Percentiles rank a stretch among this genome's conserved stretches.
phyloP scores from a whole-genome alignment of 2,888 invertebrate species.

The Brachycybe producta region DNA sequence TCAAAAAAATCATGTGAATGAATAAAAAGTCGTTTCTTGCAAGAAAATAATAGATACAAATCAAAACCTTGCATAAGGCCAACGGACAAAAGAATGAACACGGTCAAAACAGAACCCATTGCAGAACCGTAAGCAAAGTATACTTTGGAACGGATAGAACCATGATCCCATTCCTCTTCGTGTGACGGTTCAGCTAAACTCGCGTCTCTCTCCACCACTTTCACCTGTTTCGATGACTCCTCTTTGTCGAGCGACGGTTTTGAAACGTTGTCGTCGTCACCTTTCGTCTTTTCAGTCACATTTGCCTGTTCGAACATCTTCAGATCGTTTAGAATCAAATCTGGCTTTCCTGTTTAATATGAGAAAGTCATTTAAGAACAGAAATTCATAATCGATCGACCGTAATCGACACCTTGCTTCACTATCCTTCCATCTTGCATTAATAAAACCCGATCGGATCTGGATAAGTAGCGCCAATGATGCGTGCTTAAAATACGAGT shows the following conservation, averaged over 20 bases:
- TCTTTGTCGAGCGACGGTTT: not conserved
- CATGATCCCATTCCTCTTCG: conserved; percentile 46
- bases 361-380: not conserved
- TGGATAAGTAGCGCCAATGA: conserved; percentile 55
- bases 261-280: not conserved
- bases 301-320: not conserved
- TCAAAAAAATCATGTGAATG: conserved; percentile 19
- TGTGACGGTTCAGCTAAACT: too few relatives aligned
- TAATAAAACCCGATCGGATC: conserved; percentile 54
- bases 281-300: not conserved
- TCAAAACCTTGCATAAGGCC: conserved; percentile 61
- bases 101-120: conserved; percentile 55
- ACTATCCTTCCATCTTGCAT: conserved; percentile 54
- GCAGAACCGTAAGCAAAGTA: conserved; percentile 64
- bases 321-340: not conserved
- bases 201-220: too few relatives aligned
- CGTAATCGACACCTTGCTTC: conserved; percentile 42
- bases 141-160: conserved; percentile 54
- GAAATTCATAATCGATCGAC: not conserved
- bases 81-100: conserved; percentile 51
- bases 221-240: not conserved
- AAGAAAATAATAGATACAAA: conserved; percentile 1
- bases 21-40: not conserved
- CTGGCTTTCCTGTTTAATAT: not conserved
- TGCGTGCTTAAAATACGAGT: conserved; percentile 80